A percentile compares a stretch with the other conserved stretches of the same genome.
Conservation (phyloP, 2,113 vertebrate genomes). For the Propithecus coquereli region DNA sequence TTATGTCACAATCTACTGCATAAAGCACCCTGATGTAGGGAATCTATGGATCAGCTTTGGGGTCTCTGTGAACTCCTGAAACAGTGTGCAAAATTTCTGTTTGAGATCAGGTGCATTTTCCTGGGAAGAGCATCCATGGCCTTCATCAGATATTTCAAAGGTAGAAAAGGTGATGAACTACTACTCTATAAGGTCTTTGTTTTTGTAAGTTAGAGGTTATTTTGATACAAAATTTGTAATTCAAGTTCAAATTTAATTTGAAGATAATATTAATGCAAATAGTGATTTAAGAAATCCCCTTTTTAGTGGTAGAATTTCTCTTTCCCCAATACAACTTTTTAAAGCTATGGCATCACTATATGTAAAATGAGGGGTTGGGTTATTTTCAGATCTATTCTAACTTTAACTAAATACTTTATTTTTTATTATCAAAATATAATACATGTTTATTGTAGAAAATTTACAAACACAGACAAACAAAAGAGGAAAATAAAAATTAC, state of each 20-base stretch:
- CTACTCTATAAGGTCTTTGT: neutral
- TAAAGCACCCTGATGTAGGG: neutral
- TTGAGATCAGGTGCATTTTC: neutral
- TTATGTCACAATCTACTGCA: neutral
- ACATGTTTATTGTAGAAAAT: neutral
- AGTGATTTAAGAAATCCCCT: neutral
- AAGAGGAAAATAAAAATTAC: conserved; percentile 10
- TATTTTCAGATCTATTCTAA: neutral
- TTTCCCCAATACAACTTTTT: neutral
- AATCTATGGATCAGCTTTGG: no score
- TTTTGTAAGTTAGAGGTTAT: neutral
- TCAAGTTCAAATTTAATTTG: neutral
- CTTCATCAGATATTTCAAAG: neutral
- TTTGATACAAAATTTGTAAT: neutral
- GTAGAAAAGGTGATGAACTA: neutral
- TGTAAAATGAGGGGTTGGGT: neutral
- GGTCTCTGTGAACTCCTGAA: neutral
- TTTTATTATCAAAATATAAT: neutral
- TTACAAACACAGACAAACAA: neutral
- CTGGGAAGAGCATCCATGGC: neutral
- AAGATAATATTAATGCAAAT: neutral
- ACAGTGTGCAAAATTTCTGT: neutral
- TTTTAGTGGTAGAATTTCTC: neutral
- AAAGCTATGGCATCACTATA: neutral
- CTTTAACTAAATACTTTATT: neutral